phyloP scores from a whole-genome alignment of 1,140 invertebrate species.

The Zelostemma sp. region DNA sequence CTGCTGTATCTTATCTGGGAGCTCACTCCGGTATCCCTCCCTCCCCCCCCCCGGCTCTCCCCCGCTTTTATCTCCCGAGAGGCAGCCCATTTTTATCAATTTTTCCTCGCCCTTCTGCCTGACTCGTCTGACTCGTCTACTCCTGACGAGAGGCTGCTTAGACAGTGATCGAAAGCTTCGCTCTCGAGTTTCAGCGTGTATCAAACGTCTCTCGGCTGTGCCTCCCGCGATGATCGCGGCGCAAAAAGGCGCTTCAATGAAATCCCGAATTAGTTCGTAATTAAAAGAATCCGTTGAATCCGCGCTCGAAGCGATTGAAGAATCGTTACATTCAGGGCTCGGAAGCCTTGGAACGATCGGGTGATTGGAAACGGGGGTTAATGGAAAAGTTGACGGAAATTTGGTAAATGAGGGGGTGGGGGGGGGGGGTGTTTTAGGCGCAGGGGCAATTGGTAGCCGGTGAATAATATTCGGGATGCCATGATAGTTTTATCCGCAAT shows the following conservation, averaged over 20 bases:
- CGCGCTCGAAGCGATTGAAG: too few species aligned
- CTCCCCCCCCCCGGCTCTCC: too few species aligned
- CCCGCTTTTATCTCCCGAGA: conserved; percentile 41
- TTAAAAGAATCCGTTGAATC: conserved; percentile 6
- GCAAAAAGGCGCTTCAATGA: conserved; percentile 1
- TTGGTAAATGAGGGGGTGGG: too few species aligned
- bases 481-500: conserved; percentile 34
- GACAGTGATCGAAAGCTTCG: conserved; percentile 63
- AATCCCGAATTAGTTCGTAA: not conserved
- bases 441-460: too few species aligned
- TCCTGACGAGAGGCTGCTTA: conserved; percentile 52
- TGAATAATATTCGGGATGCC: conserved; percentile 19
- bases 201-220: conserved; percentile 52
- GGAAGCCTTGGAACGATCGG: too few species aligned
- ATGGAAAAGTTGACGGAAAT: not conserved
- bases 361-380: too few species aligned
- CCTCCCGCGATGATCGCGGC: conserved; percentile 14
- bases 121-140: conserved; percentile 23
- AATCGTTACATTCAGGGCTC: too few species aligned
- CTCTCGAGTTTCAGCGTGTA: conserved; percentile 21
- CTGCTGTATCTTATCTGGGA: conserved; percentile 45
- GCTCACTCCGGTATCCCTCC: conserved; percentile 15
- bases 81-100: conserved; percentile 59
- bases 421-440: too few species aligned
- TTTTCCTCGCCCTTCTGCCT: conserved; percentile 44